phyloP scores from a whole-genome alignment of 2,113 vertebrate species.

The Abramis brama region DNA sequence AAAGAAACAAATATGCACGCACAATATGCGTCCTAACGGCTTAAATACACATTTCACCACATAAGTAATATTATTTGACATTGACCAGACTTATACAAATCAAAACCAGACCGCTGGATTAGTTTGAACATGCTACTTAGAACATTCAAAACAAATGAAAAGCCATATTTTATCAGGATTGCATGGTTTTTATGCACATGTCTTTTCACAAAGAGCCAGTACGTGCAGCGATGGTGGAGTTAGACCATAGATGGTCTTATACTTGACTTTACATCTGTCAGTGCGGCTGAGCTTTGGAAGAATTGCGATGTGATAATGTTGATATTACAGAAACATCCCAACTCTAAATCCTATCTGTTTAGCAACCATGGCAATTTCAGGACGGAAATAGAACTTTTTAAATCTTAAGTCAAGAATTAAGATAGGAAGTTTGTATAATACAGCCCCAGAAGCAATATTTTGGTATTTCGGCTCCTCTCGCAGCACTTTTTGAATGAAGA shows the following conservation, averaged over 20 bases:
- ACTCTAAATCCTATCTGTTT: not conserved
- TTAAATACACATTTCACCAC: conserved; percentile 24
- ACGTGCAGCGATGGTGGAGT: not conserved
- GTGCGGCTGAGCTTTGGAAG: not conserved
- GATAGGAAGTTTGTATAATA: not conserved
- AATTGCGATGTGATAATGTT: not conserved
- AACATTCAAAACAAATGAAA: conserved; percentile 29
- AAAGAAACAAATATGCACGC: not conserved
- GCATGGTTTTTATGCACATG: conserved; percentile 5
- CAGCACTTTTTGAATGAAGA: not conserved
- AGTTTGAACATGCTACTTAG: not conserved
- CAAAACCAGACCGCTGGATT: not conserved
- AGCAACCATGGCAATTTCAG: not conserved
- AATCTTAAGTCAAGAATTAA: not conserved
- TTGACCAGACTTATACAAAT: conserved; percentile 11
- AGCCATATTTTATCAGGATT: conserved; percentile 17
- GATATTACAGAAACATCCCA: not conserved
- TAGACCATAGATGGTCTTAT: not conserved
- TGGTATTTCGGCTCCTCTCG: not conserved
- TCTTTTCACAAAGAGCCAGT: not conserved
- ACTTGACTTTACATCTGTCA: not conserved
- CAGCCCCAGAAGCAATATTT: not conserved
- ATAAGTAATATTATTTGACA: conserved; percentile 12
- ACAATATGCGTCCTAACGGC: not conserved
- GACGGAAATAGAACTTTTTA: not conserved